Percentiles rank a stretch among this genome's conserved stretches.
Conservation (phyloP, 2,797 vertebrate genomes). For the Poecilia velifera region DNA sequence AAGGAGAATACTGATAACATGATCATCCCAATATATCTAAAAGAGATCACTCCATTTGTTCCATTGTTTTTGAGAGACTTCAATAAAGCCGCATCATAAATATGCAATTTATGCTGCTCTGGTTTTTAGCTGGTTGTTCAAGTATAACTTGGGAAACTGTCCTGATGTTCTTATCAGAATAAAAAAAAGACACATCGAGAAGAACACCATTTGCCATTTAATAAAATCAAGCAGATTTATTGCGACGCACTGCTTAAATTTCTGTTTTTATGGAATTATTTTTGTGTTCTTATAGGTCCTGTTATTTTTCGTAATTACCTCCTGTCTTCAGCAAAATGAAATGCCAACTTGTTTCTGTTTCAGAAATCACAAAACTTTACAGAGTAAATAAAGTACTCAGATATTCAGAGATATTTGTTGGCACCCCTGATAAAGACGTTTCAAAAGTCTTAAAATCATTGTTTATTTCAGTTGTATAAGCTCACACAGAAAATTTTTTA, state of each 20-base stretch:
- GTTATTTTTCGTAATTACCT: not conserved
- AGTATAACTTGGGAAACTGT: not conserved
- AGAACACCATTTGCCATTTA: not conserved
- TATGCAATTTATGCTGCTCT: not conserved
- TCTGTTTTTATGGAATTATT: not conserved
- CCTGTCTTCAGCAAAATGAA: not conserved
- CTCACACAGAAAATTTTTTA: not conserved
- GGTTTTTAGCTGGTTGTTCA: not conserved
- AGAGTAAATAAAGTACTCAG: not conserved
- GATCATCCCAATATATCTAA: constrained; percentile 39
- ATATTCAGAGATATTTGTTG: not conserved
- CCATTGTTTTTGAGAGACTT: constrained; percentile 24
- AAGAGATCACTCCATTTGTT: constrained; percentile 48
- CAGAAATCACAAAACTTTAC: not conserved
- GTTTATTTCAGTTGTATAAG: not conserved
- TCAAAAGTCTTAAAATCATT: not conserved
- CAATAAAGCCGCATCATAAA: constrained; percentile 14
- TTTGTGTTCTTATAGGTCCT: not conserved
- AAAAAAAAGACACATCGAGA: not conserved
- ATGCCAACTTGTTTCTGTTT: not conserved
- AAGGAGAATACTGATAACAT: constrained; percentile 61
- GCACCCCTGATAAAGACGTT: not conserved
- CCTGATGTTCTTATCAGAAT: not conserved
- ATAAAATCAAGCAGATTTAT: not conserved
- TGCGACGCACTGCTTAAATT: not conserved